These are phyloP conservation scores for Meriones unguiculatus DNA, from an alignment of 2,113 vertebrate genomes.

Conservation along the genomic window DNA sequence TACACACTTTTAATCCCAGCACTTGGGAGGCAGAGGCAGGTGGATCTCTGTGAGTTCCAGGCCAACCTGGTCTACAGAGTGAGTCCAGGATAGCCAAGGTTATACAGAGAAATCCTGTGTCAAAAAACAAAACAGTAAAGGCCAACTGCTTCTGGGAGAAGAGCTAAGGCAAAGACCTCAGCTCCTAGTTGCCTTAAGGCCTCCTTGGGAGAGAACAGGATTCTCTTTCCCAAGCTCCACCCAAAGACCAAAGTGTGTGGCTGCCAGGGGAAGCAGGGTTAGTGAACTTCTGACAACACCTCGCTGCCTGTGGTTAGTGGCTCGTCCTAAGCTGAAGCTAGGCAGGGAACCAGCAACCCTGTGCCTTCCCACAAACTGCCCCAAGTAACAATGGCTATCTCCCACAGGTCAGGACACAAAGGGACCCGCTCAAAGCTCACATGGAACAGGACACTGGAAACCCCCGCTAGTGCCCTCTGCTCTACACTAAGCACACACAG, in stretches of 20 bases:
- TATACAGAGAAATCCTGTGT: too few relatives aligned
- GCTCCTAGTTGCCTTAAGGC: not conserved
- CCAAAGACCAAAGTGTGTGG: not conserved
- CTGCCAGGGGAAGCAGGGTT: not conserved
- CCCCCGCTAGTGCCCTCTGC: not conserved
- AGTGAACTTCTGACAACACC: not conserved
- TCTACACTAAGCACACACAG: not conserved
- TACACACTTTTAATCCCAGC: too few relatives aligned
- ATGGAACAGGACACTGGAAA: not conserved
- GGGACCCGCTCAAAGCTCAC: not conserved
- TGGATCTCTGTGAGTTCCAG: too few relatives aligned
- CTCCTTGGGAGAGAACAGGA: not conserved
- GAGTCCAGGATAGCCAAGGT: too few relatives aligned
- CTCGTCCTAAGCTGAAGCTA: not conserved
- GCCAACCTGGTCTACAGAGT: too few relatives aligned
- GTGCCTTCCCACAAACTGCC: not conserved
- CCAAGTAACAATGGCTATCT: not conserved
- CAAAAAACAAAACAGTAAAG: not conserved
- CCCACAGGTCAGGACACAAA: not conserved
- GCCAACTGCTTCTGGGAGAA: not conserved
- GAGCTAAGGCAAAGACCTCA: not conserved
- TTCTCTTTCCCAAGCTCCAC: not conserved
- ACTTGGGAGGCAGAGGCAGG: too few relatives aligned
- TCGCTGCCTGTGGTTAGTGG: not conserved
- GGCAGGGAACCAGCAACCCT: not conserved